A percentile compares a stretch with the other conserved stretches of the same genome.
phyloP scores from a whole-genome alignment of 2,113 vertebrate species.

The Nesogale talazaci region DNA sequence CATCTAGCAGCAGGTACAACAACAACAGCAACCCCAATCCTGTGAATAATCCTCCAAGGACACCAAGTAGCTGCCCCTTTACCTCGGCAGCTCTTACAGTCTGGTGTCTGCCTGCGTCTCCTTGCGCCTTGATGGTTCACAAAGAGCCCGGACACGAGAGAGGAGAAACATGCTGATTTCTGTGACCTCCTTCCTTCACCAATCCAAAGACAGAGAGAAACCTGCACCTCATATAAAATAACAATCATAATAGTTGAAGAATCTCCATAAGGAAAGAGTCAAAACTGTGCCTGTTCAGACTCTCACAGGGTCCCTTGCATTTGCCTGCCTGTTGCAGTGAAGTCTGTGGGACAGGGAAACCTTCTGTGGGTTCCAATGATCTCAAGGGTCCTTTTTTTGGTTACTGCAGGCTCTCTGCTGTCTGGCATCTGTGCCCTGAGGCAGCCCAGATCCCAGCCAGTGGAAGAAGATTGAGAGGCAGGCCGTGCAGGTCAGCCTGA shows the following conservation, averaged over 20 bases:
- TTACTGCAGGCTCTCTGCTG: constrained; percentile 74
- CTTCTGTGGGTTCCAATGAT: constrained; percentile 81
- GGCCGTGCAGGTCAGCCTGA: constrained; percentile 73
- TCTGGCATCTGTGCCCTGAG: constrained; percentile 62
- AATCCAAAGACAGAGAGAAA: constrained; percentile 49
- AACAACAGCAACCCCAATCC: neutral
- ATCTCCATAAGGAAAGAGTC: constrained; percentile 37
- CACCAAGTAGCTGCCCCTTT: neutral
- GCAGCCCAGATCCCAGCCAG: constrained; percentile 66
- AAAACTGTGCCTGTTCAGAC: constrained; percentile 50
- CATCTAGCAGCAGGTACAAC: neutral
- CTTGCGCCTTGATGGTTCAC: neutral
- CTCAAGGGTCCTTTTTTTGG: constrained; percentile 54
- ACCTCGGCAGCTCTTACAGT: neutral
- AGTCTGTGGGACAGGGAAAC: constrained; percentile 63
- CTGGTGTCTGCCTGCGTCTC: too few relatives aligned
- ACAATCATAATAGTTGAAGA: constrained; percentile 11
- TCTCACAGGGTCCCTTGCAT: constrained; percentile 62
- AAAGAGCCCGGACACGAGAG: constrained; percentile 7
- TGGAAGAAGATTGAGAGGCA: constrained; percentile 67
- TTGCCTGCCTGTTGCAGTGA: constrained; percentile 73
- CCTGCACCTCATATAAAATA: constrained; percentile 9
- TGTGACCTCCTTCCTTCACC: neutral
- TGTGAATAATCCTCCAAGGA: neutral
- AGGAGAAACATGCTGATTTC: constrained; percentile 39